Percentiles rank a stretch among this genome's conserved stretches.
phyloP scores from a whole-genome alignment of 2,888 invertebrate species.

The Amitus sp. region DNA sequence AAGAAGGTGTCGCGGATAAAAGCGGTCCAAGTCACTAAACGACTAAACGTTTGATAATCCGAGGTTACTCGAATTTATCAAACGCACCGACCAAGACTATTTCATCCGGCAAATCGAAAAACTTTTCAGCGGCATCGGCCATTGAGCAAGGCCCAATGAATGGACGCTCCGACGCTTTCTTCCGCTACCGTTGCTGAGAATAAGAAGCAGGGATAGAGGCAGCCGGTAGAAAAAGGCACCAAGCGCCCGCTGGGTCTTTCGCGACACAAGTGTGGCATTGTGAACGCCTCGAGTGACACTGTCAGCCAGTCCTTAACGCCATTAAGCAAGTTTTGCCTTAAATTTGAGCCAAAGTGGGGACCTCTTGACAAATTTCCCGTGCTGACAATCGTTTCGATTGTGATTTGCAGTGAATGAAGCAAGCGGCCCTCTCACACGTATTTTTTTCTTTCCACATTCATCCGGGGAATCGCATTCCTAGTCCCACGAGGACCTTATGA shows the following conservation, averaged over 20 bases:
- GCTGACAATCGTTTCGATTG: not conserved
- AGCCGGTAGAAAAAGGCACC: conserved; percentile 13
- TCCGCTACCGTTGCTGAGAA: conserved; percentile 34
- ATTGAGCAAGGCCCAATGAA: conserved; percentile 35
- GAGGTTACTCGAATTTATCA: conserved; percentile 49
- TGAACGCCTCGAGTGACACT: conserved; percentile 49
- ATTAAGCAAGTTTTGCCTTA: conserved; percentile 64
- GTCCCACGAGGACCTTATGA: not conserved
- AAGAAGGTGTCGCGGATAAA: not conserved
- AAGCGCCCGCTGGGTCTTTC: conserved; percentile 52
- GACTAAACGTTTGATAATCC: conserved; percentile 45
- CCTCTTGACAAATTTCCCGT: conserved; percentile 63
- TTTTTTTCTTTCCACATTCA: not conserved
- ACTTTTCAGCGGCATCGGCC: conserved; percentile 31
- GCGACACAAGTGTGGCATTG: conserved; percentile 63
- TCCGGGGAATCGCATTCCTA: conserved; percentile 2
- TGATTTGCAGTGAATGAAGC: not conserved
- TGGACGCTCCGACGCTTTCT: conserved; percentile 17
- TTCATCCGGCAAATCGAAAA: conserved; percentile 26
- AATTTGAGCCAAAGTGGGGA: conserved; percentile 61
- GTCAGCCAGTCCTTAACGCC: conserved; percentile 57
- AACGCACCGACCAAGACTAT: conserved; percentile 46
- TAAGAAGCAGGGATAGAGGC: conserved; percentile 15
- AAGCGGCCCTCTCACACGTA: not conserved
- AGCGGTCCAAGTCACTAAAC: conserved; percentile 43